A percentile compares a stretch with the other conserved stretches of the same genome.
Conservation (phyloP, 1,140 invertebrate genomes). For the Temnothorax longispinosus region DNA sequence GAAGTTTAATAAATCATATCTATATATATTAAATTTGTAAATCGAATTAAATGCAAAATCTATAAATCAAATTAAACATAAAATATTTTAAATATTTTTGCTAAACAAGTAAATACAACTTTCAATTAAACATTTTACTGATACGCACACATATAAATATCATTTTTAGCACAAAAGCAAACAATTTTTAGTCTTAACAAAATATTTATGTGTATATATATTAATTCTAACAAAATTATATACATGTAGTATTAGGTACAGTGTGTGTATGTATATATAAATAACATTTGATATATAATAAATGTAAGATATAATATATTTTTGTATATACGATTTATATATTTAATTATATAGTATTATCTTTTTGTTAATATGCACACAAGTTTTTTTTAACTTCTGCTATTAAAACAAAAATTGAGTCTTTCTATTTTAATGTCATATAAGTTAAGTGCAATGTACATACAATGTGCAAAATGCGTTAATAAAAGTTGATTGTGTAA, state of each 20-base stretch:
- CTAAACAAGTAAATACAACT: background rate
- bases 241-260: no score
- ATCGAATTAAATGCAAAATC: background rate
- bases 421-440: background rate
- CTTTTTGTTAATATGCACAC: background rate
- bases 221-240: no score
- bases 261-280: no score
- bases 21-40: background rate
- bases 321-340: no score
- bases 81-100: background rate
- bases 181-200: background rate
- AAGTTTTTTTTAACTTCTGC: background rate
- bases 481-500: background rate
- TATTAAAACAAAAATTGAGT: background rate
- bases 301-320: no score
- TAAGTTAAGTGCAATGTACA: background rate
- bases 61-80: background rate
- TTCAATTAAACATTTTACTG: background rate
- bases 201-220: no score
- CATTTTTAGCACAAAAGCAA: background rate
- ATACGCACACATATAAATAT: background rate
- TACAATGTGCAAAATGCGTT: background rate
- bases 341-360: no score
- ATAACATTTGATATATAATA: no score
- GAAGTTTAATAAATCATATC: background rate